Percentiles rank a stretch among this genome's conserved stretches.
These are phyloP conservation scores for Periophthalmus magnuspinnatus DNA, from an alignment of 2,797 vertebrate species.

Conservation along the genomic window DNA sequence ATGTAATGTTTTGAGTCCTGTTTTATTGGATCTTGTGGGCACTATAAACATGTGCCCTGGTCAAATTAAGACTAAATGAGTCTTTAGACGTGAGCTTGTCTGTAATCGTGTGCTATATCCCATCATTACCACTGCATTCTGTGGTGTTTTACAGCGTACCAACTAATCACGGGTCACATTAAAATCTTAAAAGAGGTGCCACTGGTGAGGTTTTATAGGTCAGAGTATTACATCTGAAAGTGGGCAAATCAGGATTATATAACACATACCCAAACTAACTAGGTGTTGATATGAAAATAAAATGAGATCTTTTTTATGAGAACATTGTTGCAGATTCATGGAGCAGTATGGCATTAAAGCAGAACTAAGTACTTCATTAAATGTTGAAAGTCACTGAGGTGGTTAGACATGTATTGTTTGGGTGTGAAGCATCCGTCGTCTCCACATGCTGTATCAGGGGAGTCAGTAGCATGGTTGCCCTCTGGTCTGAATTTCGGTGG, in stretches of 20 bases:
- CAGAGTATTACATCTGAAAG: neutral
- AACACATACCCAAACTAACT: neutral
- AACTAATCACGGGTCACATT: slow-evolving; percentile 13
- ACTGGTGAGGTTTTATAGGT: slow-evolving; percentile 6
- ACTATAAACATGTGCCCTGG: slow-evolving; percentile 40
- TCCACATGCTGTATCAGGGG: no score
- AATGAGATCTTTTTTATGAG: no score
- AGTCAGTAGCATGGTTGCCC: no score
- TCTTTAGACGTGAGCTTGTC: slow-evolving; percentile 18
- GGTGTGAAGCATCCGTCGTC: no score
- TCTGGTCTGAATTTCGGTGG: no score
- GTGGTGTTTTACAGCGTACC: slow-evolving; percentile 18
- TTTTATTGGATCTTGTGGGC: slow-evolving; percentile 25
- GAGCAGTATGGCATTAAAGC: no score
- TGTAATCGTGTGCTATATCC: slow-evolving; percentile 38
- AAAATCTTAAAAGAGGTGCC: slow-evolving; percentile 8
- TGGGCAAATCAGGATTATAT: neutral
- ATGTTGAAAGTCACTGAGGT: no score
- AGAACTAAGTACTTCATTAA: no score
- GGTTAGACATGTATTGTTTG: no score
- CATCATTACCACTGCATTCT: slow-evolving; percentile 28
- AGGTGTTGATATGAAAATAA: neutral
- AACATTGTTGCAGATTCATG: no score
- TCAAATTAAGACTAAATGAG: slow-evolving; percentile 34
- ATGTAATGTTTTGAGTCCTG: neutral